phyloP scores from a whole-genome alignment of 2,888 invertebrate genomes.

The Cistogaster globosa region DNA sequence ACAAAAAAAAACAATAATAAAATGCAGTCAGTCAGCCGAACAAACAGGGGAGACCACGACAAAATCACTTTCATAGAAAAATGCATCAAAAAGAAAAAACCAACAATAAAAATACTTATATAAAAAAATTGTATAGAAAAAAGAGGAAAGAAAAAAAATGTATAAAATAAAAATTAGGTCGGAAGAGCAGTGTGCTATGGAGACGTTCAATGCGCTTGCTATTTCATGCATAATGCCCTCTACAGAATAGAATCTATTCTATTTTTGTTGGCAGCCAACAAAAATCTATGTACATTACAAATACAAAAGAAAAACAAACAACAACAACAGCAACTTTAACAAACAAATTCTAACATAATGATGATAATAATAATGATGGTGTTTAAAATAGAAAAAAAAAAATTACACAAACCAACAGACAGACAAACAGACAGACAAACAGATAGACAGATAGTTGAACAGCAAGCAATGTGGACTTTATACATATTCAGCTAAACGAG shows the following conservation, averaged over 20 bases:
- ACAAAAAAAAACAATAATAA: slow-evolving; percentile 55
- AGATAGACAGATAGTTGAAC: slow-evolving; percentile 19
- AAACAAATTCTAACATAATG: slow-evolving; percentile 31
- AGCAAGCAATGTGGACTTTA: slow-evolving; percentile 12
- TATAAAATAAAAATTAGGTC: slow-evolving; percentile 74
- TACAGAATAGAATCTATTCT: slow-evolving; percentile 57
- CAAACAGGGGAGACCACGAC: slow-evolving; percentile 47
- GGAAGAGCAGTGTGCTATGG: slow-evolving; percentile 74
- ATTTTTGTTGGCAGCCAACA: slow-evolving; percentile 61
- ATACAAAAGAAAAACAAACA: no score
- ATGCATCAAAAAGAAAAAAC: slow-evolving; percentile 51
- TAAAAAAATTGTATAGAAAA: slow-evolving; percentile 40
- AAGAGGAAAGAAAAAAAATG: slow-evolving; percentile 23
- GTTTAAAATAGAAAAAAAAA: slow-evolving; percentile 1
- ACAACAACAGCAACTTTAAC: slow-evolving; percentile 1
- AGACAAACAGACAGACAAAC: slow-evolving; percentile 9
- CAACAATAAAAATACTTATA: slow-evolving; percentile 47
- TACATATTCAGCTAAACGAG: background rate
- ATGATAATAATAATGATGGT: slow-evolving; percentile 16
- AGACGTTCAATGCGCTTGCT: slow-evolving; percentile 66
- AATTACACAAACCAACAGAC: background rate
- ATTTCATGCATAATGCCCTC: slow-evolving; percentile 70
- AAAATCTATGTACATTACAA: slow-evolving; percentile 11
- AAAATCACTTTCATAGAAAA: slow-evolving; percentile 63
- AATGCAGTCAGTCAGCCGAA: slow-evolving; percentile 42